Conservation (phyloP, 30 jellyfish, hydroid and myxozoan genomes). For the Cassiopea xamachana region DNA sequence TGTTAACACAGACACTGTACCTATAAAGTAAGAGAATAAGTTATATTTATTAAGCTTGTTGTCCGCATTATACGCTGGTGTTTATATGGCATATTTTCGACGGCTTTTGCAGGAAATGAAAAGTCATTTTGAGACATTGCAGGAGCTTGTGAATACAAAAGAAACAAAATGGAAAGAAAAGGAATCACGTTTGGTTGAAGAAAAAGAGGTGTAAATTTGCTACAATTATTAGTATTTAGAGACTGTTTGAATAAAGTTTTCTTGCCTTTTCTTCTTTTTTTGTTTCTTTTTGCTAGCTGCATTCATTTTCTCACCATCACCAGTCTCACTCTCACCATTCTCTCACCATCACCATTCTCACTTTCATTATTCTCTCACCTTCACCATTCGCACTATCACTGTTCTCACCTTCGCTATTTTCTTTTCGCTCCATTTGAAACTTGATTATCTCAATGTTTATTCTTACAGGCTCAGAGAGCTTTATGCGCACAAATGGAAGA, state of each 20-base stretch:
- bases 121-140: slow-evolving; percentile 64
- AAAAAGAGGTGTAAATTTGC: slow-evolving; percentile 66
- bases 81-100: background rate
- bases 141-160: slow-evolving; percentile 60
- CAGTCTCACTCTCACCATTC: no score
- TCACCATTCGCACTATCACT: no score
- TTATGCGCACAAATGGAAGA: slow-evolving; percentile 49
- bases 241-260: no score
- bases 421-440: background rate
- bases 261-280: no score
- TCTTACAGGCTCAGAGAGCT: slow-evolving; percentile 55
- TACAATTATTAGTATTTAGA: no score
- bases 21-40: background rate
- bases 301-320: no score
- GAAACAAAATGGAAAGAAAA: slow-evolving; percentile 75
- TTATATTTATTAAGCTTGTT: no score
- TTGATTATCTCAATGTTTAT: background rate
- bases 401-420: background rate
- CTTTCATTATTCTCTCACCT: no score
- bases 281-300: no score
- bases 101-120: slow-evolving; percentile 48
- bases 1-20: no score
- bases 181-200: slow-evolving; percentile 56
- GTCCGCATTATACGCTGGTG: background rate
- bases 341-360: no score